phyloP scores from a whole-genome alignment of 2,888 invertebrate species.

The Chloroclystis v-ata region DNA sequence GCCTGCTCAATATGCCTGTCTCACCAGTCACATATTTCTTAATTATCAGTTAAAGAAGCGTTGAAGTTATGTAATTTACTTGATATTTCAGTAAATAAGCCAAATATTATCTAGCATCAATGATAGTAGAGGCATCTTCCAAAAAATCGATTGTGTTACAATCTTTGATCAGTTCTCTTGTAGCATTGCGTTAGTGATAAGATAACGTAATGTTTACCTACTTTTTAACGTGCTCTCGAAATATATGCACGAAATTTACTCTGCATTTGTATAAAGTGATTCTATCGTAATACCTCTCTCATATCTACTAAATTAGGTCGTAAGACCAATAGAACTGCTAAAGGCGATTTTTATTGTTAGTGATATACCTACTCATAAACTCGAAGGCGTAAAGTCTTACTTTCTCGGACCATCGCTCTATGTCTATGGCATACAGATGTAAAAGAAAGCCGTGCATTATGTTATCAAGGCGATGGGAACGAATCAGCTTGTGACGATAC shows the following conservation, averaged over 20 bases:
- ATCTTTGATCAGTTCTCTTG: background rate
- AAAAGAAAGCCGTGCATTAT: background rate
- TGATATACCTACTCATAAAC: no score
- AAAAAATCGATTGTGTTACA: background rate
- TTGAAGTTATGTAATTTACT: constrained; percentile 16
- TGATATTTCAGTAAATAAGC: no score
- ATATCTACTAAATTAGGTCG: no score
- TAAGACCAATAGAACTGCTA: no score
- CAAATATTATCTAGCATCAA: no score
- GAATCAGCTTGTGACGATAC: constrained; percentile 13
- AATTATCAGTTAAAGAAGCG: constrained; percentile 15
- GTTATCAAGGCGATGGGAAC: constrained; percentile 1
- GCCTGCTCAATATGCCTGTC: constrained; percentile 17
- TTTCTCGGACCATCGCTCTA: no score
- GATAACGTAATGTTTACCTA: background rate
- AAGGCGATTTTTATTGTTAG: no score
- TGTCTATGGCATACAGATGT: background rate
- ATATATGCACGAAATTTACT: no score
- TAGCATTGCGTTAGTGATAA: constrained; percentile 1
- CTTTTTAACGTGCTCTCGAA: background rate
- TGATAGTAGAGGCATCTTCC: no score
- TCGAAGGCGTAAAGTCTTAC: no score
- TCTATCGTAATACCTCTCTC: no score
- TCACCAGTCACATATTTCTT: constrained; percentile 19
- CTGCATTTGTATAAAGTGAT: no score